Conservation (phyloP, 2,113 vertebrate species). For the Aphyosemion australe region DNA sequence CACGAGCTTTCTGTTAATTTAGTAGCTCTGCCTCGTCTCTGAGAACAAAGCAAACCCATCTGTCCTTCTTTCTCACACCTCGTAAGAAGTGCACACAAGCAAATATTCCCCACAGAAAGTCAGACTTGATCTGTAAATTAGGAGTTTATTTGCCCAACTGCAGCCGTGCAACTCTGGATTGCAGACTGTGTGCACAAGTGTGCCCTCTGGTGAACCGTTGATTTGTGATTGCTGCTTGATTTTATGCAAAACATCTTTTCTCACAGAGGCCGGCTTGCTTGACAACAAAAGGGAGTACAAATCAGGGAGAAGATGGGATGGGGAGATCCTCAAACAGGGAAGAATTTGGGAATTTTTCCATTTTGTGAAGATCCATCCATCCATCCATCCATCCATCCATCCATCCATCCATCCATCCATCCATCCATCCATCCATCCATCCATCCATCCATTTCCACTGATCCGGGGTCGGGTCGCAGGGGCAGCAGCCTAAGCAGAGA, state of each 20-base stretch:
- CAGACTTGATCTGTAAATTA: slow-evolving; percentile 49
- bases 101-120: slow-evolving; percentile 13
- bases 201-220: slow-evolving; percentile 55
- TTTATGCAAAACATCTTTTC: slow-evolving; percentile 51
- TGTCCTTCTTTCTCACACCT: background rate
- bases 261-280: slow-evolving; percentile 17
- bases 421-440: too few relatives aligned
- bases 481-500: too few relatives aligned
- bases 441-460: too few relatives aligned
- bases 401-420: too few relatives aligned
- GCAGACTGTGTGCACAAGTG: slow-evolving; percentile 48
- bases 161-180: slow-evolving; percentile 49
- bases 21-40: slow-evolving; percentile 13
- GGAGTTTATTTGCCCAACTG: slow-evolving; percentile 46
- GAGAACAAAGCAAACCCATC: slow-evolving; percentile 29
- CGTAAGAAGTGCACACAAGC: slow-evolving; percentile 12
- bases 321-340: too few relatives aligned
- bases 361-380: slow-evolving; percentile 33
- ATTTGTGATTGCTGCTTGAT: slow-evolving; percentile 51
- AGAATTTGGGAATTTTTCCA: slow-evolving; percentile 20
- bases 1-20: slow-evolving; percentile 36
- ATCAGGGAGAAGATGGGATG: slow-evolving; percentile 17
- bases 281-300: slow-evolving; percentile 28
- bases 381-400: too few relatives aligned
- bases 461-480: too few relatives aligned